These are phyloP conservation scores for Mesoligia furuncula DNA, from an alignment of 2,888 invertebrate genomes.

Conservation along the genomic window DNA sequence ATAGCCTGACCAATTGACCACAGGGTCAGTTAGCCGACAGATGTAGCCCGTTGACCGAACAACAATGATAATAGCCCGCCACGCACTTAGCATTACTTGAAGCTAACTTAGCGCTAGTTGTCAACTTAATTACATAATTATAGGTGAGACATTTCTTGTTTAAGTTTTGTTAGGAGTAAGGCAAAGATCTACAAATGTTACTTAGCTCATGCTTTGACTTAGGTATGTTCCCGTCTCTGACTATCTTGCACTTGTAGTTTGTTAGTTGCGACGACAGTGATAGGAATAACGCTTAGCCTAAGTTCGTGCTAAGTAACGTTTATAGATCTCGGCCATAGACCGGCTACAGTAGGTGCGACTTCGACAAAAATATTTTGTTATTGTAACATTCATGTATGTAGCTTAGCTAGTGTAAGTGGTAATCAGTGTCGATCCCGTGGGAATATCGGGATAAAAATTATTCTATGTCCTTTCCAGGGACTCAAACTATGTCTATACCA, in stretches of 20 bases:
- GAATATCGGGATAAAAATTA: no score
- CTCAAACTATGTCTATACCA: no score
- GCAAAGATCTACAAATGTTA: neutral
- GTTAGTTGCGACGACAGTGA: neutral
- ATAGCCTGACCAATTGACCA: slow-evolving; percentile 32
- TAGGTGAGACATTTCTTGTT: slow-evolving; percentile 45
- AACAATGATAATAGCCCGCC: slow-evolving; percentile 53
- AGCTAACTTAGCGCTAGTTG: slow-evolving; percentile 43
- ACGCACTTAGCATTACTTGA: slow-evolving; percentile 34
- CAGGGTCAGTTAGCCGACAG: slow-evolving; percentile 34
- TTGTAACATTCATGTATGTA: neutral
- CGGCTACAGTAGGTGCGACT: neutral
- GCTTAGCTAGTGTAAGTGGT: neutral
- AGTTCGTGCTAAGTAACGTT: neutral
- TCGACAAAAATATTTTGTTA: neutral
- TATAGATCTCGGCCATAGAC: neutral
- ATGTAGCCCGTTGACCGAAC: slow-evolving; percentile 47
- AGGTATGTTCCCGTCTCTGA: no score
- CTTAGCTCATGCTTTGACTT: neutral
- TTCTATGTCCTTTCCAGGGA: no score
- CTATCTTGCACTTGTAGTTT: neutral
- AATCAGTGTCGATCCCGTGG: neutral
- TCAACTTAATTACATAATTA: slow-evolving; percentile 56
- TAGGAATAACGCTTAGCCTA: neutral
- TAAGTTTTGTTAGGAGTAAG: neutral